Conservation (phyloP, 2,113 vertebrate species). For the Pheucticus melanocephalus region DNA sequence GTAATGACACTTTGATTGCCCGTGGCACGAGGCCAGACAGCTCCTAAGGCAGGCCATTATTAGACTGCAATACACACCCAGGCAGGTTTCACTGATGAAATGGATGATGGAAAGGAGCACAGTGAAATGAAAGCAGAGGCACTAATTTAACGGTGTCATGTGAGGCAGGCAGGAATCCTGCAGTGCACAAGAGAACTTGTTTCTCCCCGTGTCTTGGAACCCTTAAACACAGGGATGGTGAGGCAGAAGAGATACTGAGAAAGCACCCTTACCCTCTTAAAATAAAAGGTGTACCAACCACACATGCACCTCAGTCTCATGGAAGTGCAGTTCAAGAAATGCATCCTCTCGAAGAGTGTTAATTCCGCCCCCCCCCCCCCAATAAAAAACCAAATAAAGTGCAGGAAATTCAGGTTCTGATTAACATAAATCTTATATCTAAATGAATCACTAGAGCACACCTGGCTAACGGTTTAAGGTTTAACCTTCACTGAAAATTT, state of each 20-base stretch:
- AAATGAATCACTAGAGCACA: not conserved
- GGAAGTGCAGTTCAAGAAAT: not conserved
- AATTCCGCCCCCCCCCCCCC: not conserved
- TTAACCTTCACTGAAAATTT: not conserved
- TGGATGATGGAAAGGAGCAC: not conserved
- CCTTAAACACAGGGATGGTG: fast-evolving
- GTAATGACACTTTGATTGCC: slow-evolving; percentile 1
- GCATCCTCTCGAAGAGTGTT: not conserved
- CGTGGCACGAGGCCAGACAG: slow-evolving; percentile 8
- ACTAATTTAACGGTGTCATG: not conserved
- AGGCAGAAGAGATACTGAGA: not conserved
- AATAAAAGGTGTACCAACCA: not conserved
- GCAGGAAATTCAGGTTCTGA: not conserved
- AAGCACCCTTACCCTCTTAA: not conserved
- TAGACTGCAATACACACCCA: not conserved
- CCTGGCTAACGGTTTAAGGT: not conserved
- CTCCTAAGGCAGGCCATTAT: slow-evolving; percentile 15
- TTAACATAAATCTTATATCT: not conserved
- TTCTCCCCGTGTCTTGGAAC: not conserved
- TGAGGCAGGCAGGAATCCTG: not conserved
- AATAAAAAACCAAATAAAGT: fast-evolving
- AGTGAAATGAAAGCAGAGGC: slow-evolving; percentile 1
- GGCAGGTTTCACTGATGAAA: not conserved
- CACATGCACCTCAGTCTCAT: not conserved
- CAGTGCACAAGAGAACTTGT: not conserved